Conservation (phyloP, 2,888 invertebrate species). For the Empis livida region DNA sequence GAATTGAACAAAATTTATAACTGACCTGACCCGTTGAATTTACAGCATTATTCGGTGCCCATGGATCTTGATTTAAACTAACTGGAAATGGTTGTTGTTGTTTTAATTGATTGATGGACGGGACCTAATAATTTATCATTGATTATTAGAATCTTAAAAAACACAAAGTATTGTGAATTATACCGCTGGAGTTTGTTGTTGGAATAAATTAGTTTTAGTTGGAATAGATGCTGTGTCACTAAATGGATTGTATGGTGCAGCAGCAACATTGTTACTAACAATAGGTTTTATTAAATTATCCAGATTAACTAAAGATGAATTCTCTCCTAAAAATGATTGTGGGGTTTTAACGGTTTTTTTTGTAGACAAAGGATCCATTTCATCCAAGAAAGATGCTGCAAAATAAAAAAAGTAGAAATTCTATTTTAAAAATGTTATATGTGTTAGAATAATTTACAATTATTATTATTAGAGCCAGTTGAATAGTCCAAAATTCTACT, state of each 20-base stretch:
- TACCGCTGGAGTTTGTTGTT: slow-evolving; percentile 38
- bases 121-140: slow-evolving; percentile 23
- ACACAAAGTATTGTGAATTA: slow-evolving; percentile 8
- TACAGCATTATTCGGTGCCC: slow-evolving; percentile 31
- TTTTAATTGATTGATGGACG: slow-evolving; percentile 38
- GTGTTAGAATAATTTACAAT: slow-evolving; percentile 20
- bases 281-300: slow-evolving; percentile 79
- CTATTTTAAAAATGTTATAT: too few species aligned
- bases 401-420: too few species aligned
- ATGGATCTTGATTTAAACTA: slow-evolving; percentile 36
- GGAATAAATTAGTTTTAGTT: slow-evolving; percentile 45
- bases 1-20: slow-evolving; percentile 1
- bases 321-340: slow-evolving; percentile 91
- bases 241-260: slow-evolving; percentile 33
- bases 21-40: slow-evolving; percentile 30
- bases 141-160: neutral
- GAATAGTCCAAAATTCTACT: slow-evolving; percentile 26
- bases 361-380: slow-evolving; percentile 33
- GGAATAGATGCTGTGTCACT: slow-evolving; percentile 29
- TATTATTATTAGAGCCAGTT: slow-evolving; percentile 31
- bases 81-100: slow-evolving; percentile 36
- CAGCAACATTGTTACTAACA: slow-evolving; percentile 24
- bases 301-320: slow-evolving; percentile 91
- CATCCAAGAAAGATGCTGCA: slow-evolving; percentile 32
- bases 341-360: slow-evolving; percentile 61